Base-by-base conservation (phyloP, 2,888 invertebrate genomes). In the Phortica magna region DNA sequence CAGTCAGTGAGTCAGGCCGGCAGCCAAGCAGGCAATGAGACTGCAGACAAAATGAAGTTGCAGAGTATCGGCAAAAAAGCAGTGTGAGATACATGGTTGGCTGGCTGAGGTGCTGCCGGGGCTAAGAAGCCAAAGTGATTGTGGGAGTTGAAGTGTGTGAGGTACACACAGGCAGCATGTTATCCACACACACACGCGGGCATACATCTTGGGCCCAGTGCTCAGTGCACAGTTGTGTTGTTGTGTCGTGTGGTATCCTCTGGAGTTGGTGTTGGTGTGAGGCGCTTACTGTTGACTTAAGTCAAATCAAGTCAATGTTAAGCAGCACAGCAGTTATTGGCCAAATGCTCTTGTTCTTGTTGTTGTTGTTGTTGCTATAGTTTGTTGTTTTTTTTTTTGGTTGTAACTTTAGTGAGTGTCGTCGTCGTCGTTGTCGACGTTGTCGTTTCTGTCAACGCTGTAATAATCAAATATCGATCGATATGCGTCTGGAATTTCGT, bases 381-480 rank as follows among this genome's bases (percentile, higher is more conserved):
- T 31, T 31, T 31, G 5, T 31, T 31, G 2, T 31, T 31, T 31
- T 31, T 31, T 3, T 31, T 31, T 2, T 4, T 31, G 31, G 31
- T 31, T 31, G 2, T 31, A 31, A 4, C 5, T 31, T 1, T 31
- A 31, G 14, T 48, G 10, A 48, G 14, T 14, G 48, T 48, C 43
- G 10, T 43, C 43, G 10, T 71, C 7, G 22, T 71, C 55, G 53
- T 76, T 79, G 42, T 73, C 75, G 76, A 72, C 76, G 67, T 75
- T 73, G 78, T 78, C 64, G 76, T 73, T 67, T 75, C 74, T 79
- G 74, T 55, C 70, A 75, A 53, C 55, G 77, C 75, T 81, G 86
- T 87, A 89, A 89, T 89, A 89, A 89, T 89, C 87, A 88, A 89
- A 88, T 89, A 89, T 89, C 89, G 90, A 89, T 89, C 89, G 82